phyloP scores from a whole-genome alignment of 2,888 invertebrate species.

The Eubasilissa splendida region DNA sequence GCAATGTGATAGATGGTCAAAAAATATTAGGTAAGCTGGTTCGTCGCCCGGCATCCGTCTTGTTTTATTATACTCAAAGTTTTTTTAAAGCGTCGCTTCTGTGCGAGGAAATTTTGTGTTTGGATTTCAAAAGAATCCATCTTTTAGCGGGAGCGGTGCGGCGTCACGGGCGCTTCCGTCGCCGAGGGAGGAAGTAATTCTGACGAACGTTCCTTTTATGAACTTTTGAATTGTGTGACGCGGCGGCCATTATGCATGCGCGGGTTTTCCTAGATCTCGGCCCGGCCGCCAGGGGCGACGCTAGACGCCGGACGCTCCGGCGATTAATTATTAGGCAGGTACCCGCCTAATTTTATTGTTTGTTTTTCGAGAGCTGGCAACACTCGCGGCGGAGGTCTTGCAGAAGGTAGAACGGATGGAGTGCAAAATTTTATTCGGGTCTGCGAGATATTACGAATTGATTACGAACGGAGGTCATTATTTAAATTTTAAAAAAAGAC shows the following conservation, averaged over 20 bases:
- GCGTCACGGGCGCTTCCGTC: constrained; percentile 38
- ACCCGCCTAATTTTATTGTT: constrained; percentile 40
- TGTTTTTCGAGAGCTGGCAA: constrained; percentile 23
- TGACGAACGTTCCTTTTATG: constrained; percentile 49
- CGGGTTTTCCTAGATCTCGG: constrained; percentile 35
- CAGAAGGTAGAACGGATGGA: no score
- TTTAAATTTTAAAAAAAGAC: no score
- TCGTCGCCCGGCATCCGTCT: constrained; percentile 12
- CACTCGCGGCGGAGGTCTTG: constrained; percentile 3
- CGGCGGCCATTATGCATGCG: constrained; percentile 35
- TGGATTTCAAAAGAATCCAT: constrained; percentile 48
- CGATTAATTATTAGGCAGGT: constrained; percentile 41
- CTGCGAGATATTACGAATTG: no score
- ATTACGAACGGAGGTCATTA: no score
- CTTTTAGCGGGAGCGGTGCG: constrained; percentile 31
- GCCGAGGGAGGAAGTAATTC: constrained; percentile 34
- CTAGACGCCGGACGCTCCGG: constrained; percentile 44
- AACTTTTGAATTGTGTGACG: constrained; percentile 46
- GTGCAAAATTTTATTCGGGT: no score
- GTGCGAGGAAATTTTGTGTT: constrained; percentile 33
- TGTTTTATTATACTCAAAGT: constrained; percentile 5
- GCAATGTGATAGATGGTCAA: no score
- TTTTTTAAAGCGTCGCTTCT: neutral
- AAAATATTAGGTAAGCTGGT: neutral
- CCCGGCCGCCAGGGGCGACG: constrained; percentile 15